Conservation (phyloP, 2,888 invertebrate species). For the Apotomis turbidana region DNA sequence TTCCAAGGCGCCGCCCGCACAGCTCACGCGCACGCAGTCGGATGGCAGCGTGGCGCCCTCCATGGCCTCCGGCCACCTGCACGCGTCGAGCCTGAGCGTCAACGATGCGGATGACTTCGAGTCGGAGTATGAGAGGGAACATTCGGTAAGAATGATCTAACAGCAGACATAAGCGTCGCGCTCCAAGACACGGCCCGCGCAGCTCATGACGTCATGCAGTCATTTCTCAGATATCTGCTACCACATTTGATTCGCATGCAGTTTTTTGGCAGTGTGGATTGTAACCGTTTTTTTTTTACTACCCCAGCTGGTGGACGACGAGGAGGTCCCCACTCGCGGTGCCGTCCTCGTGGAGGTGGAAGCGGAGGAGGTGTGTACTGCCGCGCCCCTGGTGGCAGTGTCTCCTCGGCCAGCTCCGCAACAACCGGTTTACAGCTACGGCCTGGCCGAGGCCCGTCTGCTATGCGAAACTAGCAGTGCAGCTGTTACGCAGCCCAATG, state of each 20-base stretch:
- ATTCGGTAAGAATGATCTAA: slow-evolving; percentile 59
- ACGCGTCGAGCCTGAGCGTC: slow-evolving; percentile 88
- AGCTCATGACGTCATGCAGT: no score
- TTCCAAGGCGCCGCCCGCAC: slow-evolving; percentile 62
- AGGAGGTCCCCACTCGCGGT: slow-evolving; percentile 84
- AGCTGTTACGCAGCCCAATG: slow-evolving; percentile 73
- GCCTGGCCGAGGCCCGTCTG: slow-evolving; percentile 83
- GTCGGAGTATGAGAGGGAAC: slow-evolving; percentile 81
- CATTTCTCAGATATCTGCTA: no score
- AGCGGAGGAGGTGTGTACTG: slow-evolving; percentile 91
- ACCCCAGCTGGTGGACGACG: slow-evolving; percentile 71
- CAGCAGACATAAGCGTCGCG: neutral
- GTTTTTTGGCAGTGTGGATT: no score
- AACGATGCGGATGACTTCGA: slow-evolving; percentile 88
- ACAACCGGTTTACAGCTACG: slow-evolving; percentile 89
- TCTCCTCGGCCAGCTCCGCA: slow-evolving; percentile 86
- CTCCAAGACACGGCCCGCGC: no score
- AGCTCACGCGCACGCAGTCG: slow-evolving; percentile 89
- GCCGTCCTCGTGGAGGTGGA: slow-evolving; percentile 92
- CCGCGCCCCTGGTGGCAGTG: slow-evolving; percentile 87
- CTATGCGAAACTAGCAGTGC: slow-evolving; percentile 74
- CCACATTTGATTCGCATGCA: no score
- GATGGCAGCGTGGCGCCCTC: slow-evolving; percentile 88
- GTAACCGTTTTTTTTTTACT: neutral
- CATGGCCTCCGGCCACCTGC: slow-evolving; percentile 85